phyloP scores from a whole-genome alignment of 2,113 vertebrate genomes.

The Patagioenas fasciata region DNA sequence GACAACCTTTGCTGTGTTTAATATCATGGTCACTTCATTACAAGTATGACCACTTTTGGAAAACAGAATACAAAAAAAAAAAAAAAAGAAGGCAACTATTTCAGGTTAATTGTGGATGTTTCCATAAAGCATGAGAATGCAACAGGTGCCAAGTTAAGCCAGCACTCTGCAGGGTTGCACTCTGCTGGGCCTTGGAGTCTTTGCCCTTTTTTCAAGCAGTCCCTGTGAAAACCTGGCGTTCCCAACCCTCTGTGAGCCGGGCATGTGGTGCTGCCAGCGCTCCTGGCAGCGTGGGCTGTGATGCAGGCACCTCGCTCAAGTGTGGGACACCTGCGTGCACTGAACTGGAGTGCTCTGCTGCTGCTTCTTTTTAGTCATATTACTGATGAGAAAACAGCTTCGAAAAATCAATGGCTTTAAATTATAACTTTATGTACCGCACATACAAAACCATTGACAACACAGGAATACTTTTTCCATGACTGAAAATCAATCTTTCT shows the following conservation, averaged over 20 bases:
- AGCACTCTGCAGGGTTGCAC: neutral
- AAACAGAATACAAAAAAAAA: neutral
- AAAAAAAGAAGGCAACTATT: neutral
- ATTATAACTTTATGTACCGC: slow-evolving; percentile 66
- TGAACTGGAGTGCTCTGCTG: slow-evolving; percentile 9
- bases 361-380: slow-evolving; percentile 42
- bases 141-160: neutral
- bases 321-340: neutral
- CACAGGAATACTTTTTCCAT: slow-evolving; percentile 61
- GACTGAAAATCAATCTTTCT: slow-evolving; percentile 68
- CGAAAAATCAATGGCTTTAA: slow-evolving; percentile 73
- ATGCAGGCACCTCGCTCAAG: neutral
- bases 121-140: neutral
- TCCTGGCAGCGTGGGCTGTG: neutral
- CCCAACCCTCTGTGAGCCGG: no score
- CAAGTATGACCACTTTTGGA: neutral
- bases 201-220: neutral
- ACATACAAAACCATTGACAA: slow-evolving; percentile 62
- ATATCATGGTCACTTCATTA: neutral
- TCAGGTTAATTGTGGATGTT: neutral
- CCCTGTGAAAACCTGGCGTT: neutral
- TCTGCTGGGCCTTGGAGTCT: neutral
- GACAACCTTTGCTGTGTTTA: neutral
- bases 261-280: neutral
- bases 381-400: slow-evolving; percentile 71